Conservation (phyloP, 64 coral and sea anemone genomes). For the Anthopleura sola region DNA sequence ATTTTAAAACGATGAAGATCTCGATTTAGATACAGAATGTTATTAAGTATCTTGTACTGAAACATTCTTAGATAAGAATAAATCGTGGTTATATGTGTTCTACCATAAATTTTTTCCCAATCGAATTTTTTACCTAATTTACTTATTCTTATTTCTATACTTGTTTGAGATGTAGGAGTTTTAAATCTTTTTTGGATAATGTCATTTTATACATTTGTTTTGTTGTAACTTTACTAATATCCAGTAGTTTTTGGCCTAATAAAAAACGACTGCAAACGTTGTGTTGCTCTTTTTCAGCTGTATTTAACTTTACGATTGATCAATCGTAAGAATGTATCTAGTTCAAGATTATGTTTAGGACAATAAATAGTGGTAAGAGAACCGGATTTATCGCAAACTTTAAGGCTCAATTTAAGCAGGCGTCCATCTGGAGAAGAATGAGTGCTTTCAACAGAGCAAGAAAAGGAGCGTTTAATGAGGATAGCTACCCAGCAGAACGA, state of each 20-base stretch:
- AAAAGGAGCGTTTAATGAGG: not conserved
- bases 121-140: not conserved
- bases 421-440: not conserved
- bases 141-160: not conserved
- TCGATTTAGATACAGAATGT: not conserved
- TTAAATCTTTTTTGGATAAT: not conserved
- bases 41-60: slow-evolving; percentile 1
- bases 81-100: not conserved
- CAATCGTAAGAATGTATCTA: not conserved
- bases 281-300: no score
- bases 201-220: not conserved
- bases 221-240: not conserved
- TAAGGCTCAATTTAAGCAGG: not conserved
- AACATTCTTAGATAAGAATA: not conserved
- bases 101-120: not conserved
- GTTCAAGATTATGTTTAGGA: not conserved
- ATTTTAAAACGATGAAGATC: no score
- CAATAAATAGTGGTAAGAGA: not conserved
- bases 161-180: slow-evolving; percentile 4
- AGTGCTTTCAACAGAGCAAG: not conserved
- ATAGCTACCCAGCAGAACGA: not conserved
- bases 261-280: not conserved
- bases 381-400: not conserved
- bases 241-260: not conserved
- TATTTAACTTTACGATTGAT: no score